Evolutionary conservation across 1,140 invertebrate species (phyloP), one percentile per base, ranked within the genome.

Genomic region (Aphaenogaster ashmeadi): DNA sequence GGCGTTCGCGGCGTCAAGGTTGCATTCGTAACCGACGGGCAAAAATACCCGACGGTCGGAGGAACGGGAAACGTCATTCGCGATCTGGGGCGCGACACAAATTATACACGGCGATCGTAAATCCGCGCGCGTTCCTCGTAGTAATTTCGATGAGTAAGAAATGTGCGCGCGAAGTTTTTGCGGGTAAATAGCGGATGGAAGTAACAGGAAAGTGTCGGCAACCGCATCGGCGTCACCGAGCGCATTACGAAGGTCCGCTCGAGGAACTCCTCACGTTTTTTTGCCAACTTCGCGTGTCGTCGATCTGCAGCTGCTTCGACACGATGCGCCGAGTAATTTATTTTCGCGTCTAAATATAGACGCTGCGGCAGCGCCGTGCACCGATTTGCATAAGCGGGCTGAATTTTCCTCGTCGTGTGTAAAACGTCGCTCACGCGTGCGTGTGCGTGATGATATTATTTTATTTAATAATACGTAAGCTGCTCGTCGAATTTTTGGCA

Each of bases 281-380:
- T 36, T 47, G 41, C 18, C 38, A 58, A 47, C 71, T 83, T 41
- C 9, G 18, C 52, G 66, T 81, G 50, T 81, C 67, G 80, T 60
- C 67, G 80, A 84, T 84, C 54, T 44, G 52, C 78, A 71, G 36
- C 36, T 69, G 47, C 47, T 41, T 44, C 64, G 21, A 7, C 18
- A n/a, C 52, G 64, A 27, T 47, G 36, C 7, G 47, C 50, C 62
- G 54, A 38, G n/a, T 47, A 74, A 84, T 84, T 84, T 74, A 74
- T 84, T 84, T 74, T 62, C n/a, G 33, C 62, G 21, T 62, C 80
- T 84, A 84, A 74, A 84, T 83, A 84, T 75, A 74, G 80, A 47
- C n/a, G 52, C 33, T 9, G n/a, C 27, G 4, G 21, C 62, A 67
- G 36, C 62, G 50, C 52, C 67, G 50, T 60, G 54, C 33, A 9